Conservation (phyloP, 2,113 vertebrate species). For the Myxocyprinus asiaticus region DNA sequence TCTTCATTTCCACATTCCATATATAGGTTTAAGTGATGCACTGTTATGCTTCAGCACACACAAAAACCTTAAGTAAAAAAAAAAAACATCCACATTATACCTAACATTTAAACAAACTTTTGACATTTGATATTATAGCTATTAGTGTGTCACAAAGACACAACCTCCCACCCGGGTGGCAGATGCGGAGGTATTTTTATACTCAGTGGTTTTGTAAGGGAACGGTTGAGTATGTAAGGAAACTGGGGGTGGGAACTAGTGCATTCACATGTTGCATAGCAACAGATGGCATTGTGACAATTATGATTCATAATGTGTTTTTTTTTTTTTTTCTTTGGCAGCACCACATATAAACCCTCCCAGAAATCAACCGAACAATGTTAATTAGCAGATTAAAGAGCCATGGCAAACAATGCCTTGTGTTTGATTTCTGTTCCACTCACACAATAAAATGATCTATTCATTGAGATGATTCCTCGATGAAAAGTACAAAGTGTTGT, state of each 20-base stretch:
- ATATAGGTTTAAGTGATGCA: no score
- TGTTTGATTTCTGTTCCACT: constrained; percentile 29
- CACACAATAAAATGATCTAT: not conserved
- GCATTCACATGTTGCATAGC: constrained; percentile 52
- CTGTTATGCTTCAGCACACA: no score
- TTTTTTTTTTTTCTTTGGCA: constrained; percentile 17
- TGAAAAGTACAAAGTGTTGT: constrained; percentile 8
- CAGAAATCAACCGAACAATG: constrained; percentile 39
- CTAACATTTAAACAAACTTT: constrained; percentile 44
- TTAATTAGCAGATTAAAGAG: constrained; percentile 51
- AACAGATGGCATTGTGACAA: constrained; percentile 48
- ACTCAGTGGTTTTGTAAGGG: constrained; percentile 4
- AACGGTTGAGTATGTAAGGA: not conserved
- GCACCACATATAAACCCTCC: constrained; percentile 23
- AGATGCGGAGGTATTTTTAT: constrained; percentile 38
- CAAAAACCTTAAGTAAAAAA: not conserved
- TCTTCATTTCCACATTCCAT: no score
- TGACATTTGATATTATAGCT: constrained; percentile 48
- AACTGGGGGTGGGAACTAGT: constrained; percentile 12
- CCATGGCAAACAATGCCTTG: constrained; percentile 32
- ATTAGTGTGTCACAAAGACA: constrained; percentile 31
- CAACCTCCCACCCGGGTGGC: constrained; percentile 6
- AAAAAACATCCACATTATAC: constrained; percentile 5
- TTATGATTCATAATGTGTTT: constrained; percentile 46
- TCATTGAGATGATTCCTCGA: not conserved